Conservation (phyloP, 2,797 vertebrate species). For the Mormyrops attenuatus region DNA sequence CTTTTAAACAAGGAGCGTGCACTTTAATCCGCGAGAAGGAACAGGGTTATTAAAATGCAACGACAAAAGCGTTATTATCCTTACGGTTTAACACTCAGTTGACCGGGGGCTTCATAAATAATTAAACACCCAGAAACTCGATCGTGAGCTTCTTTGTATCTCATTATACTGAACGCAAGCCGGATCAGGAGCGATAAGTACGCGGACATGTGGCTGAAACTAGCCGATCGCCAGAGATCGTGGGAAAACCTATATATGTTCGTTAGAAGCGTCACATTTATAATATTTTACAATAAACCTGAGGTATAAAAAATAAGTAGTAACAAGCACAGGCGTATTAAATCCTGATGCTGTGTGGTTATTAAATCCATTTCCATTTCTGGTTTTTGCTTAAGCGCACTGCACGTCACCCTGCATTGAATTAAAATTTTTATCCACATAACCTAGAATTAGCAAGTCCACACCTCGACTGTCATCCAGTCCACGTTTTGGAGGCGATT, state of each 20-base stretch:
- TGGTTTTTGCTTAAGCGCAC: neutral
- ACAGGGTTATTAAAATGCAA: slow-evolving; percentile 10
- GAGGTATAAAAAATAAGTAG: neutral
- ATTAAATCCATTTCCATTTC: neutral
- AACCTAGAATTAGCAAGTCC: neutral
- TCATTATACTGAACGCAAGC: neutral
- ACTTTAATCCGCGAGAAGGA: neutral
- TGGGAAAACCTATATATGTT: neutral
- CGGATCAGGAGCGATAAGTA: neutral
- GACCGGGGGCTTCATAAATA: slow-evolving; percentile 10
- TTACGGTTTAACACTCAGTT: slow-evolving; percentile 14
- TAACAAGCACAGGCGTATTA: neutral
- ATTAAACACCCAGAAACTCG: slow-evolving; percentile 13
- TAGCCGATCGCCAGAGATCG: neutral
- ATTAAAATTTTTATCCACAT: neutral
- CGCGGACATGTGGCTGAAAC: neutral
- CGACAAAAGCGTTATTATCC: neutral
- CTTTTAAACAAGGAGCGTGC: neutral
- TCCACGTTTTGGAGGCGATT: slow-evolving; percentile 53
- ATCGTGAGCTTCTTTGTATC: slow-evolving; percentile 11
- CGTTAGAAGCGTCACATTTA: neutral
- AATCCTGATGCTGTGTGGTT: neutral
- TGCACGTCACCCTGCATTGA: neutral
- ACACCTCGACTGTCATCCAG: slow-evolving; percentile 37
- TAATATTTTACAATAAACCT: neutral